Percentiles rank a stretch among this genome's conserved stretches.
phyloP scores from a whole-genome alignment of 2,797 vertebrate species.

The Onychomys arenicola region DNA sequence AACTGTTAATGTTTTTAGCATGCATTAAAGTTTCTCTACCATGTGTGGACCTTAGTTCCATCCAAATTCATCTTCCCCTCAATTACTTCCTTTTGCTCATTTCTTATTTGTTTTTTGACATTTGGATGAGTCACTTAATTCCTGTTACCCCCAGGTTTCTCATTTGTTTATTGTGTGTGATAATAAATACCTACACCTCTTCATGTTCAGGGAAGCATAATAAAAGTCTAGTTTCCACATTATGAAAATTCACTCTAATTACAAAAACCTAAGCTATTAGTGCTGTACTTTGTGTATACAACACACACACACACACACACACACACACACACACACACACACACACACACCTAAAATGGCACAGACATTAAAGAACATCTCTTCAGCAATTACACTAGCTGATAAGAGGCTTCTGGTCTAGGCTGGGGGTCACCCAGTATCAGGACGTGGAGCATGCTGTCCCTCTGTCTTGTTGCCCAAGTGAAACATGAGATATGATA shows the following conservation, averaged over 20 bases:
- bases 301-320: background rate
- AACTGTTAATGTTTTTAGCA: constrained; percentile 10
- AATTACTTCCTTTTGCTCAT: background rate
- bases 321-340: background rate
- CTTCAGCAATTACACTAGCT: background rate
- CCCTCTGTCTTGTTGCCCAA: background rate
- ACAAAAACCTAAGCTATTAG: background rate
- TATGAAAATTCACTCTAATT: constrained; percentile 40
- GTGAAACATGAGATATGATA: constrained; percentile 38
- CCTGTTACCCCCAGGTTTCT: constrained; percentile 42
- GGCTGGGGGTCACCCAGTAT: constrained; percentile 1
- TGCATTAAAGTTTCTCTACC: background rate
- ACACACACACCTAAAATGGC: background rate
- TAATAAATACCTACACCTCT: background rate
- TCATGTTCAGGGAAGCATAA: constrained; percentile 35
- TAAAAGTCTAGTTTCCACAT: background rate
- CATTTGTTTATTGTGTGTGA: constrained; percentile 16
- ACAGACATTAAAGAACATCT: background rate
- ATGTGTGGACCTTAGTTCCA: background rate
- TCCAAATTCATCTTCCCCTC: background rate
- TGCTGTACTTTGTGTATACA: background rate
- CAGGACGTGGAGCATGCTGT: background rate
- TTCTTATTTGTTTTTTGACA: background rate
- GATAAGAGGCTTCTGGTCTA: background rate
- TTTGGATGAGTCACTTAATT: constrained; percentile 52